Conservation (phyloP, 2,888 invertebrate species). For the Alloscopus bannaensis region DNA sequence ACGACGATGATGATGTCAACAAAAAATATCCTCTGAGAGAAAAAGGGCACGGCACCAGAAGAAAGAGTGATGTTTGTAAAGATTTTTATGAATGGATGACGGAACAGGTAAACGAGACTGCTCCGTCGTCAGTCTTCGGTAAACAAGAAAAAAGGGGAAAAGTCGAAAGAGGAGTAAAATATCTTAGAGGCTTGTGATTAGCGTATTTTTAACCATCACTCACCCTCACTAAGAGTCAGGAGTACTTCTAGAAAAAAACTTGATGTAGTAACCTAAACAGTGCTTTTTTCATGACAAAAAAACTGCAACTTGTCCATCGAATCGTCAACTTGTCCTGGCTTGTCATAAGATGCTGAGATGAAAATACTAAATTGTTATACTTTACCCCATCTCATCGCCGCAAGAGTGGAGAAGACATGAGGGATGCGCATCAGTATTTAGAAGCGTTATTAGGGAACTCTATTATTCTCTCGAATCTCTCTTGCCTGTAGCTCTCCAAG, state of each 20-base stretch:
- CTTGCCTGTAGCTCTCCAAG: slow-evolving; percentile 6
- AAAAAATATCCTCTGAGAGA: slow-evolving; percentile 19
- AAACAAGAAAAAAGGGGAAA: neutral
- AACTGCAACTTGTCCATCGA: no score
- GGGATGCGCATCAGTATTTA: no score
- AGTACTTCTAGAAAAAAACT: neutral
- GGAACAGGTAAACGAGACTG: slow-evolving; percentile 19
- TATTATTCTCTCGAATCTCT: no score
- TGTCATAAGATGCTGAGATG: no score
- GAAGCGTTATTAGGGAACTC: no score
- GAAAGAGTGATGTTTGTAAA: slow-evolving; percentile 37
- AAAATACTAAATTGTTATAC: no score
- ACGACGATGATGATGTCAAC: neutral
- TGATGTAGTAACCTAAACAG: neutral
- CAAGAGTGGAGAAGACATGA: no score
- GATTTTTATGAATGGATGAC: slow-evolving; percentile 48
- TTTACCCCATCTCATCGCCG: no score
- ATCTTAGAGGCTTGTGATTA: slow-evolving; percentile 37
- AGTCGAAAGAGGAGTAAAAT: slow-evolving; percentile 25
- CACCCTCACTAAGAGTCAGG: slow-evolving; percentile 10
- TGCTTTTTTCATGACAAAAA: neutral
- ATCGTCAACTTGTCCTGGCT: no score
- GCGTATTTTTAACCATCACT: slow-evolving; percentile 40
- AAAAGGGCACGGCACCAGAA: slow-evolving; percentile 40
- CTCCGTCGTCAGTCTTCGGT: no score